Base-by-base conservation (phyloP, 2,797 vertebrate genomes). In the Masticophis lateralis region DNA sequence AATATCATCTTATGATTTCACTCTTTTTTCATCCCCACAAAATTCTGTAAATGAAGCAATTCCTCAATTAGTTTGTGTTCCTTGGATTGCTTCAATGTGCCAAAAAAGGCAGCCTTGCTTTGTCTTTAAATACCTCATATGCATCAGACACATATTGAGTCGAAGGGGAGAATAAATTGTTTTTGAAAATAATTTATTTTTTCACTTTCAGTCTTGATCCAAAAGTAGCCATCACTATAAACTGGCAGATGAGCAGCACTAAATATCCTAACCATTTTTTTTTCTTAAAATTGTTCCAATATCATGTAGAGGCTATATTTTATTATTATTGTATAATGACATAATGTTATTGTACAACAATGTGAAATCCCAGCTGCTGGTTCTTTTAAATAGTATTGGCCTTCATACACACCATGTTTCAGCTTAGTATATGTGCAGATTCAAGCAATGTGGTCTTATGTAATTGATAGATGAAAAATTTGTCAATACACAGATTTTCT, bases 1-100 rank as follows among this genome's bases (percentile, higher is more conserved):
- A 95, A 94, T 91, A 69, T 83, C 51, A 8, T 92, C 90, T 94
- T 94, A 74, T n/a, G 94, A 88, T 90, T 63, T 87, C 93, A 66
- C 91, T 93, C 56, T 2, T 60, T 9, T 74, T 9, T 32, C 61
- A 91, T 92, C 37, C n/a, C 88, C 88, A 79, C 47, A 90, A 57
- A 83, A 87, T 90, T 86, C 6, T 55, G 22, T 55, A 88, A 91
- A 32, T 47, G 28, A 57, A 66, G 79, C 88, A 37, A 12, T 87
- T 94, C 60, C 79, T 92, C 59, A 94, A 27, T 28, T 56, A 60
- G 61, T 94, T 94, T 20, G 20, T 89, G 94, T 86, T 92, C 43
- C 79, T 18, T 86, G 27, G 53, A 91, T 87, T 87, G 56, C 25
- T 93, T 87, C 47, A 28, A 61, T 86, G 8, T 94, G 69, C 14